Evolutionary conservation across 2,113 vertebrate genomes (phyloP).

Genomic region (Centropus bengalensis): DNA sequence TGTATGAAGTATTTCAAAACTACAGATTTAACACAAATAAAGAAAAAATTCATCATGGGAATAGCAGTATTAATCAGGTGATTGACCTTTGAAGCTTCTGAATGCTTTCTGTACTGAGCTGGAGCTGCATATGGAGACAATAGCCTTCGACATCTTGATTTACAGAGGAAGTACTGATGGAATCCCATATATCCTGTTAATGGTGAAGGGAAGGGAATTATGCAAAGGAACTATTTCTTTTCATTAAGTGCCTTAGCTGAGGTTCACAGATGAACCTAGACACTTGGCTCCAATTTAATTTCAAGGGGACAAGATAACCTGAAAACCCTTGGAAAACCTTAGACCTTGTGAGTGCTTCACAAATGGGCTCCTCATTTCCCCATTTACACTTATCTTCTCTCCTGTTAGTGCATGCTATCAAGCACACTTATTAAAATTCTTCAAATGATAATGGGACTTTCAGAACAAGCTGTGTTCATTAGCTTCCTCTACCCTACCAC

Average conservation of each 20-base stretch:
- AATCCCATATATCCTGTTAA: slow-evolving; percentile 39
- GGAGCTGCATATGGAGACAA: background rate
- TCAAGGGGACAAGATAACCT: background rate
- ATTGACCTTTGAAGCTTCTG: background rate
- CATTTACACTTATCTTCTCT: background rate
- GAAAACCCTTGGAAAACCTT: background rate
- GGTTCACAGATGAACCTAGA: background rate
- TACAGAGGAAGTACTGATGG: slow-evolving; percentile 26
- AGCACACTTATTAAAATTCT: background rate
- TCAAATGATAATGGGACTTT: background rate
- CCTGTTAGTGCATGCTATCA: background rate
- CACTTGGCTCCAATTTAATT: slow-evolving; percentile 12
- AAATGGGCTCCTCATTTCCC: background rate
- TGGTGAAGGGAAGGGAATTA: slow-evolving; percentile 15
- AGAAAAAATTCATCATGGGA: background rate
- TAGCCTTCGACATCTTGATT: background rate
- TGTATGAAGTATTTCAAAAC: background rate
- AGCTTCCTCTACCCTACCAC: background rate
- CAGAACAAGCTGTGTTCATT: background rate
- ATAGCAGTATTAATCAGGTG: slow-evolving; percentile 19
- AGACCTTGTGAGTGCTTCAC: background rate
- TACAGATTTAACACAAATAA: background rate
- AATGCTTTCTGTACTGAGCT: background rate
- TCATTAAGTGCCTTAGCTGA: slow-evolving; percentile 5
- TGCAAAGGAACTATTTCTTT: background rate